phyloP scores from a whole-genome alignment of 2,113 vertebrate genomes.

The Lagopus muta region DNA sequence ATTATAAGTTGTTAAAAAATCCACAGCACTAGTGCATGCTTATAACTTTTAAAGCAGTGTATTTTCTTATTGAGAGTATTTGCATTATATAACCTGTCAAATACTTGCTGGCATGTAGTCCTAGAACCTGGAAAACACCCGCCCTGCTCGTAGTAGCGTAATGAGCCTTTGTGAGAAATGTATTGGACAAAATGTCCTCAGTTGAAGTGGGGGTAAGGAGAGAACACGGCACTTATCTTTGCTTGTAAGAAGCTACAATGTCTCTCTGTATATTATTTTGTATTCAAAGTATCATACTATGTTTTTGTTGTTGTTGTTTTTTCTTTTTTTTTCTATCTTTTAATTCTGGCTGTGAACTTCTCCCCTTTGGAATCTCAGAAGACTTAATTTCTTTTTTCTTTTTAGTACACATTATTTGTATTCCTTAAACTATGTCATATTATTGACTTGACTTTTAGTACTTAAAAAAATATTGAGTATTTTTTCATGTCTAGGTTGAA shows the following conservation, averaged over 20 bases:
- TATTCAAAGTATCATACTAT: not conserved
- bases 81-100: not conserved
- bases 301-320: not conserved
- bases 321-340: not conserved
- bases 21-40: not conserved
- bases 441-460: not conserved
- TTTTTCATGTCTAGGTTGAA: not conserved
- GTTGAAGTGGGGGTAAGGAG: not conserved
- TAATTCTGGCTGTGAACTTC: not conserved
- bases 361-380: not conserved
- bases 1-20: not conserved
- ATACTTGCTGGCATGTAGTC: not conserved
- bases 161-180: not conserved
- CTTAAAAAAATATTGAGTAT: not conserved
- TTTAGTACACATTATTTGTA: not conserved
- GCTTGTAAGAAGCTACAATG: not conserved
- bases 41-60: not conserved
- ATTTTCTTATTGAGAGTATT: not conserved
- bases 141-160: accelerated
- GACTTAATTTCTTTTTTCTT: not conserved
- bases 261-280: not conserved
- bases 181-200: not conserved
- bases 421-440: not conserved
- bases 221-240: not conserved
- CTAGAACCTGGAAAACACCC: not conserved